phyloP scores from a whole-genome alignment of 2,888 invertebrate genomes.

The Scotopteryx bipunctaria region DNA sequence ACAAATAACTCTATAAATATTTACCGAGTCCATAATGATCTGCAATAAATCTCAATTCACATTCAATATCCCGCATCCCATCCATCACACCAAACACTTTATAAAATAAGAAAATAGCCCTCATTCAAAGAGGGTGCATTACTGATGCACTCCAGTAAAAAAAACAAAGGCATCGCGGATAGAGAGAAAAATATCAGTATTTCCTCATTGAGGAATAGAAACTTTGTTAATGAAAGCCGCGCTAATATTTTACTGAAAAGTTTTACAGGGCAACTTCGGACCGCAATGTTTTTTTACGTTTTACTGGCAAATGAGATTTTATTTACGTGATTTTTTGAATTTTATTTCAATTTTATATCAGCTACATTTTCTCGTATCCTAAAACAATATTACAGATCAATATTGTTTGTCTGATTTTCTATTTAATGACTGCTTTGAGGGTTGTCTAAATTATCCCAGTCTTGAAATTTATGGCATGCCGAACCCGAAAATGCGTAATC shows the following conservation, averaged over 20 bases:
- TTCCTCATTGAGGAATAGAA: constrained; percentile 28
- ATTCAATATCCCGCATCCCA: constrained; percentile 60
- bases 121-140: constrained; percentile 68
- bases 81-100: constrained; percentile 62
- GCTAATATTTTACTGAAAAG: constrained; percentile 13
- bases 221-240: constrained; percentile 44
- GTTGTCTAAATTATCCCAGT: not conserved
- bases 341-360: too few species aligned
- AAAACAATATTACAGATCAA: not conserved
- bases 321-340: not conserved
- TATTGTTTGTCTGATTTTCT: not conserved
- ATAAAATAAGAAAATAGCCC: constrained; percentile 55
- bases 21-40: constrained; percentile 37
- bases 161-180: constrained; percentile 49
- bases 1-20: constrained; percentile 37
- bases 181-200: constrained; percentile 38
- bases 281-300: not conserved
- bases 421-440: not conserved
- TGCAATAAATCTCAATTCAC: constrained; percentile 65
- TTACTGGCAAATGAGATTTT: not conserved
- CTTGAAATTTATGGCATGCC: constrained; percentile 3
- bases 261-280: constrained; percentile 18
- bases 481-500: constrained; percentile 28
- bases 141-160: constrained; percentile 57
- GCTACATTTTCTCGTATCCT: too few species aligned